phyloP scores from a whole-genome alignment of 2,888 invertebrate genomes.

The Dendrolimus pini region DNA sequence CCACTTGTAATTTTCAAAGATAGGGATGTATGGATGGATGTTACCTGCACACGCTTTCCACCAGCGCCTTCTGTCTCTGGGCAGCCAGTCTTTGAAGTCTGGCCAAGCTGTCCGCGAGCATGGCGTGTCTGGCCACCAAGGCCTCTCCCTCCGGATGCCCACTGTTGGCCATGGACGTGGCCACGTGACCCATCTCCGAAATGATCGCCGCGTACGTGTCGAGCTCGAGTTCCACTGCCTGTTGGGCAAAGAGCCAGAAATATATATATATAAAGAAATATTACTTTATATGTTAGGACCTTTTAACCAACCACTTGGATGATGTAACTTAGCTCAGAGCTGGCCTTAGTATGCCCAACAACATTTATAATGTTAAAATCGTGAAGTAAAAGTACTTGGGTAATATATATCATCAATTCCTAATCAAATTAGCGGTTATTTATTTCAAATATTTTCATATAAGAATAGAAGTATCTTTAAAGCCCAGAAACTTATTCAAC shows the following conservation, averaged over 20 bases:
- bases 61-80: constrained; percentile 87
- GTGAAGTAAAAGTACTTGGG: no score
- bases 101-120: constrained; percentile 86
- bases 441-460: no score
- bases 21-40: no score
- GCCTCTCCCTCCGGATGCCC: constrained; percentile 91
- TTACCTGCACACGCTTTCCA: constrained; percentile 88
- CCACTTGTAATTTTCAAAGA: no score
- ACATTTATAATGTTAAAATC: no score
- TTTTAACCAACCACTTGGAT: neutral
- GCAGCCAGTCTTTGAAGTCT: constrained; percentile 88
- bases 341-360: neutral
- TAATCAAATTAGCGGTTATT: no score
- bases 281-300: no score
- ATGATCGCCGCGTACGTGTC: constrained; percentile 95
- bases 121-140: constrained; percentile 85
- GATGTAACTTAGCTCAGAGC: neutral
- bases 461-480: no score
- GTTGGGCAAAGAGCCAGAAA: neutral
- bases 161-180: constrained; percentile 85
- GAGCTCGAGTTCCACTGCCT: constrained; percentile 92
- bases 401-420: no score
- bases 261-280: no score
- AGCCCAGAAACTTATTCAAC: no score
- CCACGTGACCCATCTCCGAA: constrained; percentile 93